A percentile compares a stretch with the other conserved stretches of the same genome.
These are phyloP conservation scores for Sarcophaga subvicina DNA, from an alignment of 2,888 invertebrate genomes.

Conservation along the genomic window DNA sequence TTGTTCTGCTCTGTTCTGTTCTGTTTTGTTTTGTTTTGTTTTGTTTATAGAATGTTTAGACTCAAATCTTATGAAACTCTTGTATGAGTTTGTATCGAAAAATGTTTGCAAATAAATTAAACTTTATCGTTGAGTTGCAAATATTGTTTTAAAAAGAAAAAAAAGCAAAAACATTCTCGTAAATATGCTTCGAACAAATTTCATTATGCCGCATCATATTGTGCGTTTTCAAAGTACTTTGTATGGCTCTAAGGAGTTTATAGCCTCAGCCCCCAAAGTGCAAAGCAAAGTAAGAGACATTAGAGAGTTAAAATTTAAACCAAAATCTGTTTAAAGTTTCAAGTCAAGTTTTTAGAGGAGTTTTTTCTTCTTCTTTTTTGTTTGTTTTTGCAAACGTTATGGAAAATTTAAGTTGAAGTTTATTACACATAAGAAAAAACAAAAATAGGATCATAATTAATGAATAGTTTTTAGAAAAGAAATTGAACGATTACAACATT, in stretches of 20 bases:
- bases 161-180: not conserved
- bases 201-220: not conserved
- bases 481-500: too few species aligned
- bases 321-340: not conserved
- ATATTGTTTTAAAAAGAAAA: not conserved
- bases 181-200: not conserved
- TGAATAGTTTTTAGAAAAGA: too few species aligned
- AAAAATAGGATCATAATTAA: too few species aligned
- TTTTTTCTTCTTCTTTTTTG: too few species aligned
- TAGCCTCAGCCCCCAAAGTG: not conserved
- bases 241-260: not conserved
- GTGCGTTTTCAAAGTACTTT: not conserved
- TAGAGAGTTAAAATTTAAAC: not conserved
- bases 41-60: slow-evolving; percentile 39
- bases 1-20: too few species aligned
- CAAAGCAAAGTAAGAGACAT: not conserved
- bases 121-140: slow-evolving; percentile 25
- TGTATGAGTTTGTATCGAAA: not conserved
- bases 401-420: too few species aligned
- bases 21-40: not conserved
- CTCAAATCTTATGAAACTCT: slow-evolving; percentile 20
- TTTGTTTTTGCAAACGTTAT: not conserved
- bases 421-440: too few species aligned
- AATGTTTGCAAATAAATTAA: slow-evolving; percentile 23
- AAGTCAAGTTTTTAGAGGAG: not conserved